A percentile compares a stretch with the other conserved stretches of the same genome.
Evolutionary conservation across 1,140 invertebrate genomes (phyloP).

Genomic region (Platyura marginata): DNA sequence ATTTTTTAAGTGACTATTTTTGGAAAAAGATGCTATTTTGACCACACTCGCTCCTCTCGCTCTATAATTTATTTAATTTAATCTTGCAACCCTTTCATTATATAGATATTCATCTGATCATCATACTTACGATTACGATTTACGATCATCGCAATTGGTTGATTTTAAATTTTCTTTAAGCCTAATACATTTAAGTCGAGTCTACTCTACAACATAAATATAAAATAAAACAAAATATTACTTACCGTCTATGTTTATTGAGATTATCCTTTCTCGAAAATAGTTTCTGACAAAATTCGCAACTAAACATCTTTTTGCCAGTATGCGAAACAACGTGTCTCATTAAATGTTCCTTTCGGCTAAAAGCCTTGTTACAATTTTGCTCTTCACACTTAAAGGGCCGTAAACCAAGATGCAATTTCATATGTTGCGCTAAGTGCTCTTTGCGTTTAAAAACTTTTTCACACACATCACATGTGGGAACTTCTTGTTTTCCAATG

Average conservation of each 20-base stretch:
- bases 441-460: conserved; percentile 56
- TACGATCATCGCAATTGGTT: neutral
- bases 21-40: too few species aligned
- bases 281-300: conserved; percentile 54
- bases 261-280: conserved; percentile 62
- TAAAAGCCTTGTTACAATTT: conserved; percentile 50
- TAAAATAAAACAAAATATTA: neutral
- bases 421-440: conserved; percentile 49
- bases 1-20: too few species aligned
- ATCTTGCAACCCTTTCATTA: too few species aligned
- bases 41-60: too few species aligned
- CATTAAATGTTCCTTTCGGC: conserved; percentile 47
- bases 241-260: conserved; percentile 41
- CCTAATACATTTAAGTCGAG: neutral
- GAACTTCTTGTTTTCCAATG: neutral
- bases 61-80: too few species aligned
- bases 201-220: neutral
- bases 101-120: too few species aligned
- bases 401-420: conserved; percentile 45
- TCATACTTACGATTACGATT: neutral
- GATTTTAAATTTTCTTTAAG: neutral
- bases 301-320: conserved; percentile 51
- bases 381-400: conserved; percentile 39
- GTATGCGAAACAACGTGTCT: conserved; percentile 55
- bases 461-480: conserved; percentile 29